phyloP scores from a whole-genome alignment of 2,888 invertebrate species.

The Eurytoma adleriae region DNA sequence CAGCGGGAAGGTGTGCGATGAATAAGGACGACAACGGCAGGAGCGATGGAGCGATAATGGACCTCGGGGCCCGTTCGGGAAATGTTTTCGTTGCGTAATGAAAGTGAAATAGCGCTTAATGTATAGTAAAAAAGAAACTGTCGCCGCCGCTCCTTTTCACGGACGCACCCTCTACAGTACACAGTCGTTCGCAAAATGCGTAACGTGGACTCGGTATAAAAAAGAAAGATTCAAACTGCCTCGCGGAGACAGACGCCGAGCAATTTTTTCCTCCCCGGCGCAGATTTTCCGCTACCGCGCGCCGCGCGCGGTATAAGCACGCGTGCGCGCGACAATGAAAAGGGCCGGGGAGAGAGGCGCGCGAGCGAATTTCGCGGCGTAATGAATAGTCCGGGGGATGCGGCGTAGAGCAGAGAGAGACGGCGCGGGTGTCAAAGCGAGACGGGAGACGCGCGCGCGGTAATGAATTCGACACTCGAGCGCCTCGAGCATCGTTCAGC shows the following conservation, averaged over 20 bases:
- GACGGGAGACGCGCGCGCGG: conserved; percentile 57
- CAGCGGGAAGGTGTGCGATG: background rate
- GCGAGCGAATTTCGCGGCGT: conserved; percentile 24
- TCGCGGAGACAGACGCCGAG: conserved; percentile 1
- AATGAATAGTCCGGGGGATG: background rate
- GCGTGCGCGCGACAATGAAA: background rate
- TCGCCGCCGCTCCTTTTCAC: too few relatives aligned
- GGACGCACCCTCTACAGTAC: too few relatives aligned
- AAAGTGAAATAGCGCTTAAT: too few relatives aligned
- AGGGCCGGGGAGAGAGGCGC: background rate
- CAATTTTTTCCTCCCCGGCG: background rate
- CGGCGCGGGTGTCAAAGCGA: conserved; percentile 39
- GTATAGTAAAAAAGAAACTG: too few relatives aligned
- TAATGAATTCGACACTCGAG: conserved; percentile 70
- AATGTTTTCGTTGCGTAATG: too few relatives aligned
- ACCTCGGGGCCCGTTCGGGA: too few relatives aligned
- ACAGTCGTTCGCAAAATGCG: too few relatives aligned
- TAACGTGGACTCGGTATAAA: too few relatives aligned
- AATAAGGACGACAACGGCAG: background rate
- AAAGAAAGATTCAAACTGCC: too few relatives aligned
- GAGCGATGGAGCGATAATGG: background rate
- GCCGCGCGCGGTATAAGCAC: background rate
- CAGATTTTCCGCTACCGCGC: background rate
- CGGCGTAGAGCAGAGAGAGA: background rate
- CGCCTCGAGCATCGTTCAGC: conserved; percentile 62